A percentile compares a stretch with the other conserved stretches of the same genome.
These are phyloP conservation scores for Rhizomys pruinosus DNA, from an alignment of 2,113 vertebrate species.

Conservation along the genomic window DNA sequence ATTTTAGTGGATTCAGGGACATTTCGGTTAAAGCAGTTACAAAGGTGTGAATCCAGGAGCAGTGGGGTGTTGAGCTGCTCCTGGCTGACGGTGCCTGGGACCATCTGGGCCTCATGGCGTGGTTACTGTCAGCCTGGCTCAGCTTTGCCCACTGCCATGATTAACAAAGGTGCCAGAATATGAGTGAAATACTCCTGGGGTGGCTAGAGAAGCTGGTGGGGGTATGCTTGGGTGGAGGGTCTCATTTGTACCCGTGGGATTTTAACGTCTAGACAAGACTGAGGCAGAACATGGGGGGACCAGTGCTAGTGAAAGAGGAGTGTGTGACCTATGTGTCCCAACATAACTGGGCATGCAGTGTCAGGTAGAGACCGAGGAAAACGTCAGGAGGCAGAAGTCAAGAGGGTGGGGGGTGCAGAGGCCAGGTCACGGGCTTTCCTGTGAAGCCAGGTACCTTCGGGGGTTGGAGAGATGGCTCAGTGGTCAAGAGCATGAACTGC, in stretches of 20 bases:
- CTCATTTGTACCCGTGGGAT: not conserved
- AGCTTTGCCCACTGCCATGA: not conserved
- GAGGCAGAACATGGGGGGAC: not conserved
- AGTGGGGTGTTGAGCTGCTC: not conserved
- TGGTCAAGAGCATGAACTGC: no score
- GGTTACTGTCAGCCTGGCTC: not conserved
- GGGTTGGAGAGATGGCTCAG: not conserved
- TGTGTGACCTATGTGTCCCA: not conserved
- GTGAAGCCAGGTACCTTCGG: not conserved
- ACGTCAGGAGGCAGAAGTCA: not conserved
- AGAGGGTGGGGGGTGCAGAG: not conserved
- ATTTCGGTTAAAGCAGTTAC: slow-evolving; percentile 51
- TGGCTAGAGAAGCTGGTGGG: not conserved
- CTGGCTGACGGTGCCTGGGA: not conserved
- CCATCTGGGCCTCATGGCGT: slow-evolving; percentile 43
- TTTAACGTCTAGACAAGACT: not conserved
- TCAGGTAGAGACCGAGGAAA: not conserved
- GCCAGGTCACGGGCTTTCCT: not conserved
- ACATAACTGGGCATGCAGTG: not conserved
- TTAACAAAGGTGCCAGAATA: not conserved
- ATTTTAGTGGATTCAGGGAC: slow-evolving; percentile 33
- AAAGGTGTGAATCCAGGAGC: slow-evolving; percentile 43
- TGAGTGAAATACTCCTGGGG: not conserved
- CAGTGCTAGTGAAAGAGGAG: not conserved
- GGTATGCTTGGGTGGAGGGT: not conserved